Evolutionary conservation across 2,888 invertebrate genomes (phyloP).

Genomic region (Amphipyra tragopoginis): DNA sequence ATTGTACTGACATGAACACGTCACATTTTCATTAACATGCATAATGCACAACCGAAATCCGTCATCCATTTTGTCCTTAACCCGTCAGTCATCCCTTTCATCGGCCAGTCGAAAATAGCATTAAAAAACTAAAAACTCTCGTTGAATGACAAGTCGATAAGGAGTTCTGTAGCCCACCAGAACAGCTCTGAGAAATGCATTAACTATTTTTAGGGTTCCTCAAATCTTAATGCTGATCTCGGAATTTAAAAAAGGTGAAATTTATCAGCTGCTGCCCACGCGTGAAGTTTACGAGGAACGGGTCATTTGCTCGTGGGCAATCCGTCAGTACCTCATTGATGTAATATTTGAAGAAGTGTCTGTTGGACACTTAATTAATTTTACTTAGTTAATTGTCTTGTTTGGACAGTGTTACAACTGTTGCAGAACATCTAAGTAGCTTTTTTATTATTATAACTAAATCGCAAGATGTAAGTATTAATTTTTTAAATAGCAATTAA

Average conservation of each 20-base stretch:
- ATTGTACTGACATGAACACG: slow-evolving; percentile 24
- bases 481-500: too few relatives aligned
- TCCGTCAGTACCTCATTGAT: slow-evolving; percentile 22
- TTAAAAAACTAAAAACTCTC: slow-evolving; percentile 72
- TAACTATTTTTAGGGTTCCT: slow-evolving; percentile 74
- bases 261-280: slow-evolving; percentile 52
- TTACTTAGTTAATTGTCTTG: neutral
- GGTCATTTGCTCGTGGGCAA: slow-evolving; percentile 9
- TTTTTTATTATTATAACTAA: too few relatives aligned
- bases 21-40: slow-evolving; percentile 37
- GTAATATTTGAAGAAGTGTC: neutral
- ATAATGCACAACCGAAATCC: slow-evolving; percentile 50
- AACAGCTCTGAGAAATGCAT: slow-evolving; percentile 80
- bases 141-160: slow-evolving; percentile 84
- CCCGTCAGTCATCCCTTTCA: slow-evolving; percentile 57
- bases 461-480: too few relatives aligned
- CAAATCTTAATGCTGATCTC: slow-evolving; percentile 57
- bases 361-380: slow-evolving; percentile 6
- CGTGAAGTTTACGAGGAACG: slow-evolving; percentile 26
- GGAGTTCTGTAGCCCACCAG: slow-evolving; percentile 72
- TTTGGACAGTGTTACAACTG: too few relatives aligned
- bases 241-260: slow-evolving; percentile 56
- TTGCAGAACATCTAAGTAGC: too few relatives aligned
- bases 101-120: slow-evolving; percentile 52
- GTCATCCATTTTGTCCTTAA: slow-evolving; percentile 54